Percentiles rank a stretch among this genome's conserved stretches.
Evolutionary conservation across 2,113 vertebrate species (phyloP).

Genomic region (Canis aureus): DNA sequence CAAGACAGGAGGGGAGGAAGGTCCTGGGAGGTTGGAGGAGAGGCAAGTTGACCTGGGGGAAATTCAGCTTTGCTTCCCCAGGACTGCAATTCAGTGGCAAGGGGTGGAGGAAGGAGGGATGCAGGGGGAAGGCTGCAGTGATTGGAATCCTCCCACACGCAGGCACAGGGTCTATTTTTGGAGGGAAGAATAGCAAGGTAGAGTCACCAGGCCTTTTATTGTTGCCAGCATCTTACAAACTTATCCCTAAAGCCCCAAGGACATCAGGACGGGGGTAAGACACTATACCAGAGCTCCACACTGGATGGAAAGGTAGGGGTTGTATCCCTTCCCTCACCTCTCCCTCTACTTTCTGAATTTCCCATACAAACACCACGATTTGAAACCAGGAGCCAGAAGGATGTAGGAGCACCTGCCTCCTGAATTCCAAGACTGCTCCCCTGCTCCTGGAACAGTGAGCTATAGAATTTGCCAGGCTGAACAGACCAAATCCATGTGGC

Average conservation of each 20-base stretch:
- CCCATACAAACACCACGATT: background rate
- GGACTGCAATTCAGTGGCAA: background rate
- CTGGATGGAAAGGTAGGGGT: background rate
- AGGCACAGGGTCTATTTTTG: conserved; percentile 56
- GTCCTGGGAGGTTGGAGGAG: conserved; percentile 39
- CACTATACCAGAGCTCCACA: background rate
- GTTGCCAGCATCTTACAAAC: conserved; percentile 41
- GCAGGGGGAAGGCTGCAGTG: background rate
- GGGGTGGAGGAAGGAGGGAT: background rate
- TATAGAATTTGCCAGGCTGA: background rate
- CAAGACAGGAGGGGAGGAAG: conserved; percentile 46
- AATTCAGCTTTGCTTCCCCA: conserved; percentile 32
- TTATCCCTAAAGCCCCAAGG: background rate
- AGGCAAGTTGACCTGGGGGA: conserved; percentile 36
- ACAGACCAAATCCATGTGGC: background rate
- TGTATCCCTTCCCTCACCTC: background rate
- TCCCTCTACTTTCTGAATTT: background rate
- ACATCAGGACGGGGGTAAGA: background rate
- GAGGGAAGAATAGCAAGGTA: conserved; percentile 54
- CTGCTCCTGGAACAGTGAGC: background rate
- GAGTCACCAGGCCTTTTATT: background rate
- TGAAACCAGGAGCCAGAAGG: background rate
- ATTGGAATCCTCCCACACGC: conserved; percentile 44
- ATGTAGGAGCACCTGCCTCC: background rate
- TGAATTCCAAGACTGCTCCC: background rate